These are phyloP conservation scores for Capitella teleta DNA, from an alignment of 1,140 invertebrate species.

Conservation along the genomic window DNA sequence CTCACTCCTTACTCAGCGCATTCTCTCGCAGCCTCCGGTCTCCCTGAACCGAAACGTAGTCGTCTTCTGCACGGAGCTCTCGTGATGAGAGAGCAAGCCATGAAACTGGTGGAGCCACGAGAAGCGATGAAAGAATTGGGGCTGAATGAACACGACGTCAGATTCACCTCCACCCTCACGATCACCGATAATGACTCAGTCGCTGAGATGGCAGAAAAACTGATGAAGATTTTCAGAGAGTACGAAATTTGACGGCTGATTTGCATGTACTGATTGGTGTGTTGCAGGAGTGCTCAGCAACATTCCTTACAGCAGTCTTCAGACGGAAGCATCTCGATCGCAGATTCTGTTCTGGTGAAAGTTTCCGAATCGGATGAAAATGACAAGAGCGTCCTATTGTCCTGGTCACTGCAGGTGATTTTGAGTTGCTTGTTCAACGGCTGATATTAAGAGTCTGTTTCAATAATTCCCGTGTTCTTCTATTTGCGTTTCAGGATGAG, in stretches of 20 bases:
- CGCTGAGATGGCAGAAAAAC: constrained; percentile 63
- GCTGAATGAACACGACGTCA: constrained; percentile 60
- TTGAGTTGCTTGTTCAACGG: neutral
- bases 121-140: constrained; percentile 80
- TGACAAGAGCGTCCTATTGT: constrained; percentile 80
- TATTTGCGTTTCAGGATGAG: constrained; percentile 54
- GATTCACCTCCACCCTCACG: constrained; percentile 80
- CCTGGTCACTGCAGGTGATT: constrained; percentile 77
- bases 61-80: constrained; percentile 79
- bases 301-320: constrained; percentile 61
- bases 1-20: neutral
- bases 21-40: constrained; percentile 20
- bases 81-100: constrained; percentile 62
- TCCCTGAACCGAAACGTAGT: constrained; percentile 75
- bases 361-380: constrained; percentile 62
- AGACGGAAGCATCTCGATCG: constrained; percentile 69
- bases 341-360: constrained; percentile 74
- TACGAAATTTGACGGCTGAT: neutral
- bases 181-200: constrained; percentile 68
- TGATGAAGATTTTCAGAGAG: constrained; percentile 33
- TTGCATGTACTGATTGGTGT: constrained; percentile 5
- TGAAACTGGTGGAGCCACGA: constrained; percentile 78
- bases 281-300: constrained; percentile 49
- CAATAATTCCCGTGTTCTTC: neutral
- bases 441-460: neutral